Percentiles rank a stretch among this genome's conserved stretches.
These are phyloP conservation scores for Lepidocyrtinus sp. DNA, from an alignment of 2,888 invertebrate species.

Conservation along the genomic window DNA sequence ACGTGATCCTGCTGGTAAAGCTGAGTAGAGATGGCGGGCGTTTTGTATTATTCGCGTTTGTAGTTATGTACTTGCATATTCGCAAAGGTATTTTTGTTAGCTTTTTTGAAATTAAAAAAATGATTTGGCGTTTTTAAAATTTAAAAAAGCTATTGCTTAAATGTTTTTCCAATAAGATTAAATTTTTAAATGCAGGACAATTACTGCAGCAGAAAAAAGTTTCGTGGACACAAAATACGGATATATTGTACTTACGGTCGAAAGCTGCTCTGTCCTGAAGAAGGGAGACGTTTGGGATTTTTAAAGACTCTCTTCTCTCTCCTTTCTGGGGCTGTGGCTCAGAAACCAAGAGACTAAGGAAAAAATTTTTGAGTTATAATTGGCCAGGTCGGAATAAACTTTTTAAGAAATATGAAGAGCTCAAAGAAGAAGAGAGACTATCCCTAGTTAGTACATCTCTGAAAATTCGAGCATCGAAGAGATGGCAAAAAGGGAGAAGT, in stretches of 20 bases:
- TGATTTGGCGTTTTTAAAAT: slow-evolving; percentile 7
- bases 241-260: slow-evolving; percentile 85
- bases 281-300: slow-evolving; percentile 67
- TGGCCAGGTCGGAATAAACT: slow-evolving; percentile 60
- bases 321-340: slow-evolving; percentile 56
- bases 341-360: slow-evolving; percentile 51
- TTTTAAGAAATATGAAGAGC: slow-evolving; percentile 17
- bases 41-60: background rate
- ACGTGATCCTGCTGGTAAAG: background rate
- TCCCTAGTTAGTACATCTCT: slow-evolving; percentile 23
- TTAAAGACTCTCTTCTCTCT: slow-evolving; percentile 64
- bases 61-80: background rate
- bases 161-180: background rate
- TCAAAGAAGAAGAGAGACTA: slow-evolving; percentile 28
- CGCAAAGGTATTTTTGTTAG: slow-evolving; percentile 72
- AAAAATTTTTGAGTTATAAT: slow-evolving; percentile 53
- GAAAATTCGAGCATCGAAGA: slow-evolving; percentile 21
- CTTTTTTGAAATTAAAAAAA: slow-evolving; percentile 76
- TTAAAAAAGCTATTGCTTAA: background rate
- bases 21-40: background rate
- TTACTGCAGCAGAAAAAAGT: background rate
- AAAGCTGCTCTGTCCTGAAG: slow-evolving; percentile 88
- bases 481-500: slow-evolving; percentile 21
- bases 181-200: slow-evolving; percentile 31
- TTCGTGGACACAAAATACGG: slow-evolving; percentile 32